Percentiles rank a stretch among this genome's conserved stretches.
These are phyloP conservation scores for Tuberolachnus salignus DNA, from an alignment of 2,888 invertebrate species.

Conservation along the genomic window DNA sequence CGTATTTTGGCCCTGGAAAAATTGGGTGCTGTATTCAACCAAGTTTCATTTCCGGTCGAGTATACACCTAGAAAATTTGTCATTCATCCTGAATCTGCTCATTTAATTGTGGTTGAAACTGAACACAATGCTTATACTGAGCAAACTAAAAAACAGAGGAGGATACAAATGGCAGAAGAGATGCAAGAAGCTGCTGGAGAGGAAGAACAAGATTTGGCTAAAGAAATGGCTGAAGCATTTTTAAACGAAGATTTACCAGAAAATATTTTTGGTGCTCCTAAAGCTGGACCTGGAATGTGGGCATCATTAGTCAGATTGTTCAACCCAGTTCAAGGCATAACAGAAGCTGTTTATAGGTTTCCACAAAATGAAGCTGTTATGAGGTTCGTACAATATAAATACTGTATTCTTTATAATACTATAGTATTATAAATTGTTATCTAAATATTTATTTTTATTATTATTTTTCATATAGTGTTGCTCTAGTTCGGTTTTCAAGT, in stretches of 20 bases:
- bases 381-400: conserved; percentile 65
- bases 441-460: conserved; percentile 53
- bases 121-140: conserved; percentile 99
- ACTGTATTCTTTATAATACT: not conserved
- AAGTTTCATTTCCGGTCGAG: conserved; percentile 85
- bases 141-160: conserved; percentile 88
- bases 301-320: conserved; percentile 87
- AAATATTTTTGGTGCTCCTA: conserved; percentile 91
- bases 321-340: conserved; percentile 81
- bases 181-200: conserved; percentile 97
- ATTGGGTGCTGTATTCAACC: conserved; percentile 97
- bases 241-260: conserved; percentile 93
- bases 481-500: conserved; percentile 79
- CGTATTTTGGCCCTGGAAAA: conserved; percentile 97
- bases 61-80: conserved; percentile 95
- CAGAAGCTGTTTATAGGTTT: conserved; percentile 77
- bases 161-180: conserved; percentile 97
- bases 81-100: conserved; percentile 88
- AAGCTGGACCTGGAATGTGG: conserved; percentile 96
- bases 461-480: conserved; percentile 67
- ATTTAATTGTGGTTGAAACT: conserved; percentile 90
- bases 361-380: conserved; percentile 97
- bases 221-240: conserved; percentile 97
- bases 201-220: conserved; percentile 92
- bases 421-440: not conserved